These are phyloP conservation scores for Nothobranchius kuhntae DNA, from an alignment of 2,113 vertebrate species.

Conservation along the genomic window DNA sequence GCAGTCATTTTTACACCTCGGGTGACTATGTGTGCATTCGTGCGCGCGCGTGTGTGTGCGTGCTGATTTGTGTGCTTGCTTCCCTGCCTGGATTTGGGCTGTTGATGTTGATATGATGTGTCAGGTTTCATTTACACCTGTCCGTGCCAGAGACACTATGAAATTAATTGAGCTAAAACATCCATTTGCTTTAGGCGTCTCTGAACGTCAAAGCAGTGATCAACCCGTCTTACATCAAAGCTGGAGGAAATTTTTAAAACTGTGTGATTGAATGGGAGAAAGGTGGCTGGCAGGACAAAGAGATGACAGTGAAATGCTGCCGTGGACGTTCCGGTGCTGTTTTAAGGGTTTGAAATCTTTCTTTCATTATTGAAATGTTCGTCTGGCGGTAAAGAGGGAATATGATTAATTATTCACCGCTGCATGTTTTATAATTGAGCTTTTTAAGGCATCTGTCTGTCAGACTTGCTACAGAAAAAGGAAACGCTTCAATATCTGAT, in stretches of 20 bases:
- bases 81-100: slow-evolving; percentile 16
- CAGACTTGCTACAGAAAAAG: slow-evolving; percentile 31
- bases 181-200: slow-evolving; percentile 46
- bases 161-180: slow-evolving; percentile 63
- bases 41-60: slow-evolving; percentile 7
- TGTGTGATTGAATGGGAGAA: slow-evolving; percentile 6
- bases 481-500: slow-evolving; percentile 23
- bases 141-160: slow-evolving; percentile 52
- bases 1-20: slow-evolving; percentile 38
- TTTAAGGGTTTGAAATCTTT: slow-evolving; percentile 20
- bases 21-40: slow-evolving; percentile 8
- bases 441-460: slow-evolving; percentile 49
- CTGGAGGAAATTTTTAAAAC: slow-evolving; percentile 2
- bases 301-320: slow-evolving; percentile 7
- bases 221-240: slow-evolving; percentile 39
- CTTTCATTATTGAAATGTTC: slow-evolving; percentile 34
- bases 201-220: slow-evolving; percentile 41
- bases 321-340: slow-evolving; percentile 6
- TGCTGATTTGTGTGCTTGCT: slow-evolving; percentile 10
- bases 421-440: slow-evolving; percentile 43
- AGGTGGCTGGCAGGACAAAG: slow-evolving; percentile 1
- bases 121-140: slow-evolving; percentile 67
- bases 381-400: slow-evolving; percentile 39
- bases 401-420: slow-evolving; percentile 40
- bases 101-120: slow-evolving; percentile 58